Evolutionary conservation across 1,140 invertebrate species (phyloP), one percentile per base, ranked within the genome.

Genomic region (Epicauta chinensis): DNA sequence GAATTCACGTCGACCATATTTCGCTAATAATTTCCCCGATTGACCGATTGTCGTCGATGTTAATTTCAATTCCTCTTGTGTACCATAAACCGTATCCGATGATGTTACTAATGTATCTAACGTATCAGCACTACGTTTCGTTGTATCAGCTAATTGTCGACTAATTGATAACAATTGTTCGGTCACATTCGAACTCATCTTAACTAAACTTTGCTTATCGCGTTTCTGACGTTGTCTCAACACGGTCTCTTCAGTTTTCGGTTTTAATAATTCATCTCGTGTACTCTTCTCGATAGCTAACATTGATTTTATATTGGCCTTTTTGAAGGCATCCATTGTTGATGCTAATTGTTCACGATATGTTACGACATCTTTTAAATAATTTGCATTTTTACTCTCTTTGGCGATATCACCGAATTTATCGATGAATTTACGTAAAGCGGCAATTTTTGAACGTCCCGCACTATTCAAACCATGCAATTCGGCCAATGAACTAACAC

Each of bases 1-100:
- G 44, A 93, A 85, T 75, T 98, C 93, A 17, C 94, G 73, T 56
- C 93, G 74, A 2, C 89, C 91, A 73, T 97, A 98, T 76, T 97
- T 98, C 14, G 88, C 91, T 31, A 98, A 72, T 2, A 98, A 74
- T 71, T 93, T 93, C 51, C 86, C 84, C 0, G 93, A 93, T 65
- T 92, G 91, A 10, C 82, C 76, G 58, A 97, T 93, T 7, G 86
- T 85, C 58, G 87, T 84, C 6, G 88, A 86, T 54, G 94, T 94
- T 50, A 82, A 80, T 59, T 88, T 82, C 11, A 97, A 74, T 71
- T 97, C 93, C 60, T 88, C 86, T 60, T 83, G 81, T 3, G 90
- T 95, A 5, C 82, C 81, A 65, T 81, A 68, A 50, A 78, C 79
- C 51, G 73, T 79, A 36, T 81, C 76, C 31, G 81, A 83, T 2